Evolutionary conservation across 2,888 invertebrate species (phyloP).

Genomic region (Cantharis lateralis): DNA sequence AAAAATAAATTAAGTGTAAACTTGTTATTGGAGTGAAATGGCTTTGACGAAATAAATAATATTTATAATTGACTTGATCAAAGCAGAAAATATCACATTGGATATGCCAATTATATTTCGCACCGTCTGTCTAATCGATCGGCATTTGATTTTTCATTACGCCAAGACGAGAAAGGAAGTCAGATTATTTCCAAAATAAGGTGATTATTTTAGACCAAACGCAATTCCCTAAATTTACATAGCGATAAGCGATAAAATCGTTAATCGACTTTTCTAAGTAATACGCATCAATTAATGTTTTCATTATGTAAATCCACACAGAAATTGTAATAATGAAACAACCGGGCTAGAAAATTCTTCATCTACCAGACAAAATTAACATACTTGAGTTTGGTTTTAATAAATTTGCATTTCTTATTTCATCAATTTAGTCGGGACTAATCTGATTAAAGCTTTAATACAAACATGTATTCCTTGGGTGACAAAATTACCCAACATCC

Average conservation of each 20-base stretch:
- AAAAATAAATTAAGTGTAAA: neutral
- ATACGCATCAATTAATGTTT: neutral
- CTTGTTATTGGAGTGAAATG: neutral
- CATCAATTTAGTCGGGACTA: neutral
- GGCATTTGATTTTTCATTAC: neutral
- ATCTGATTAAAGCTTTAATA: neutral
- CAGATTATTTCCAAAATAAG: neutral
- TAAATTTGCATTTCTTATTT: neutral
- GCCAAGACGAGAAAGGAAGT: neutral
- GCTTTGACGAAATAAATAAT: neutral
- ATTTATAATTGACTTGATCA: neutral
- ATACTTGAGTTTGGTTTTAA: neutral
- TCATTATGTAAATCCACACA: conserved; percentile 4
- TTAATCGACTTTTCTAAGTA: conserved; percentile 8
- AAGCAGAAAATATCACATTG: neutral
- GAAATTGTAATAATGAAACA: conserved; percentile 4
- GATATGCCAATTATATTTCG: neutral
- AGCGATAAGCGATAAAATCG: conserved; percentile 1
- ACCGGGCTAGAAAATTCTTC: conserved; percentile 6
- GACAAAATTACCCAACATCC: neutral
- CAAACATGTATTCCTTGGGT: neutral
- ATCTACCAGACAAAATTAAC: neutral
- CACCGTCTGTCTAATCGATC: neutral
- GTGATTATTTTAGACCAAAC: neutral
- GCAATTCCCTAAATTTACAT: neutral